phyloP scores from a whole-genome alignment of 2,113 vertebrate genomes.

The Struthio camelus region DNA sequence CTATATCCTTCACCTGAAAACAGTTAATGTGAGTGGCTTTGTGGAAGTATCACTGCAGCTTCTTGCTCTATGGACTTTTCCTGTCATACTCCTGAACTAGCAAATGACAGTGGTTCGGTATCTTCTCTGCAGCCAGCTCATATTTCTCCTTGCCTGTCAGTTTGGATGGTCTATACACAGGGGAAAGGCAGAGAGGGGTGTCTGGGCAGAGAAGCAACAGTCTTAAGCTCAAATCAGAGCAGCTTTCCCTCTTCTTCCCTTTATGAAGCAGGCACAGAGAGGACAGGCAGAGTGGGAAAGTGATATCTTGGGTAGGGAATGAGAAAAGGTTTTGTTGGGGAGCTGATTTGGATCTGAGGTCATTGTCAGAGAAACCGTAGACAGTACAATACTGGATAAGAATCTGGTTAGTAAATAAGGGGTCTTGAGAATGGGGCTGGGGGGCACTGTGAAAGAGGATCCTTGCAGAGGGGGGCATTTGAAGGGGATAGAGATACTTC shows the following conservation, averaged over 20 bases:
- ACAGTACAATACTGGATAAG: neutral
- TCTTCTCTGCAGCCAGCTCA: neutral
- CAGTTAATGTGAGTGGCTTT: fast-evolving
- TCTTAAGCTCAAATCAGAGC: neutral
- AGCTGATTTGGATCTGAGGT: no score
- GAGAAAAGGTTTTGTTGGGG: no score
- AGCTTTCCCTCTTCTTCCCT: neutral
- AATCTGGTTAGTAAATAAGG: neutral
- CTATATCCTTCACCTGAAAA: neutral
- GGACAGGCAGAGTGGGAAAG: neutral
- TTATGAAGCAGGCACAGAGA: neutral
- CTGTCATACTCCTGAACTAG: fast-evolving
- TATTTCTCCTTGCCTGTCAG: no score
- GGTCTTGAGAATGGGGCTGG: neutral
- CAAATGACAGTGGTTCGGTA: neutral
- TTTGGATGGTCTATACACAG: no score
- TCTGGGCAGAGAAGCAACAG: neutral
- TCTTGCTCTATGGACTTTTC: neutral
- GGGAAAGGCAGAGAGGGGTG: neutral
- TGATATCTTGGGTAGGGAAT: neutral
- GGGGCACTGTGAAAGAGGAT: no score
- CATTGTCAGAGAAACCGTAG: no score
- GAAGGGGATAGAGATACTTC: no score
- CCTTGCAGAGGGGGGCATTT: no score
- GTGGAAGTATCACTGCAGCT: neutral